A percentile compares a stretch with the other conserved stretches of the same genome.
These are phyloP conservation scores for Entelurus aequoreus DNA, from an alignment of 2,113 vertebrate genomes.

Conservation along the genomic window DNA sequence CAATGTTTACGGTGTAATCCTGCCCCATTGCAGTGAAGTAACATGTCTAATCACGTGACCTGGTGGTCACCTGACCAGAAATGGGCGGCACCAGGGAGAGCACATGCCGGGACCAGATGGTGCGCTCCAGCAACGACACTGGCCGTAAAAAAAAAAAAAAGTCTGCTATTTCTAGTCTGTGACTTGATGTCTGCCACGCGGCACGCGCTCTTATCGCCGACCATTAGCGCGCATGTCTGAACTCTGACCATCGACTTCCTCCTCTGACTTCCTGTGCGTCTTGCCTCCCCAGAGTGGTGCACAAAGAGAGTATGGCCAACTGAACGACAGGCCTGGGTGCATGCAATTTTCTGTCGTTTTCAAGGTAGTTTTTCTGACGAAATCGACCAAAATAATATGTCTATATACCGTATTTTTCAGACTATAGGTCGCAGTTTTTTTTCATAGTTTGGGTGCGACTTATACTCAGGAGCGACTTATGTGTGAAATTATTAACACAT, in stretches of 20 bases:
- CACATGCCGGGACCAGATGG: slow-evolving; percentile 57
- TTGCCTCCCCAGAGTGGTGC: too few species aligned
- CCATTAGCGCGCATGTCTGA: background rate
- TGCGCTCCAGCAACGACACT: slow-evolving; percentile 20
- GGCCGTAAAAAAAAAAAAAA: slow-evolving; percentile 2
- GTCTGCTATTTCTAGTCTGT: slow-evolving; percentile 27
- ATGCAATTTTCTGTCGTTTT: too few species aligned
- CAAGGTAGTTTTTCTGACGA: too few species aligned
- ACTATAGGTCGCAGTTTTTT: too few species aligned
- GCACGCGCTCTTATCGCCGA: slow-evolving; percentile 13
- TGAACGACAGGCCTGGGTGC: too few species aligned
- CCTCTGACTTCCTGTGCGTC: background rate
- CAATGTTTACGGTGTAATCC: slow-evolving; percentile 14
- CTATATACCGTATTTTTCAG: too few species aligned
- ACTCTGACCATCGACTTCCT: slow-evolving; percentile 9
- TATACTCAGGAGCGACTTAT: too few species aligned
- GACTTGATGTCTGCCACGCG: slow-evolving; percentile 11
- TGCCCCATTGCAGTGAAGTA: slow-evolving; percentile 8
- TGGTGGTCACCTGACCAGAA: slow-evolving; percentile 58
- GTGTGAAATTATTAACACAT: too few species aligned
- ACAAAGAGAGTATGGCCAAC: too few species aligned
- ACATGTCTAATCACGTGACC: too few species aligned
- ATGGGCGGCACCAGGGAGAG: slow-evolving; percentile 33
- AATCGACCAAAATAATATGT: too few species aligned
- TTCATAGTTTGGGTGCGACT: too few species aligned